Base-by-base conservation (phyloP, 2,888 invertebrate genomes). In the Glaucopsyche alexis region DNA sequence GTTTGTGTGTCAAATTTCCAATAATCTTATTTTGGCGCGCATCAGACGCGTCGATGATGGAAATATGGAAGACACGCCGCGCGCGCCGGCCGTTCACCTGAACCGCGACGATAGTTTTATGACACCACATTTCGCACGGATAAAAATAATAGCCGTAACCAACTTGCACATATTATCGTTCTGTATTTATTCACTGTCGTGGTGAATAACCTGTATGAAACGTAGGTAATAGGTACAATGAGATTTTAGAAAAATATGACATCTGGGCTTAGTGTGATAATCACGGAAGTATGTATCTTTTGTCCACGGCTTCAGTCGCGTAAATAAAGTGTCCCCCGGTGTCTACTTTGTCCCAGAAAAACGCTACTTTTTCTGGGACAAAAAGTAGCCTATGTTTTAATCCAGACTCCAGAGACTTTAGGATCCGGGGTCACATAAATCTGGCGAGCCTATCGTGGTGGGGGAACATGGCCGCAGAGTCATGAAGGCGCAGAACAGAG, bases 11-110 rank as follows among this genome's bases (percentile, higher is more conserved):
- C 91, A 90, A 91, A 89, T 90, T 89, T 90, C 90, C 90, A 86
- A 88, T 89, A 89, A 91, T 89, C 90, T 92, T 92, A 93, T 92
- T 93, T 91, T 92, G 92, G 92, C 91, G 91, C 89, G 90, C 91
- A 90, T 91, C 90, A 92, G 89, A 88, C 85, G 83, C 82, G 74
- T 79, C 86, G 92, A 86, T 88, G 92, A 93, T 82, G 83, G 92
- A 93, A 87, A 89, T 90, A 93, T 89, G 88, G 86, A 78, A 81
- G 90, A 89, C 90, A 88, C 88, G 89, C 81, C 82, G 83, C 75
- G 66, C 71, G 71, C 49, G 40, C 66, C 85, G 92, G 91, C 85
- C 92, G 87, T 91, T 91, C 91, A 92, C 92, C 92, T 91, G 91
- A 86, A 85, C 76, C 78, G 83, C 83, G 91, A 85, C 83, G 92